Percentiles rank a stretch among this genome's conserved stretches.
These are phyloP conservation scores for Zygothrica quintamaculata DNA, from an alignment of 2,888 invertebrate genomes.

Conservation along the genomic window DNA sequence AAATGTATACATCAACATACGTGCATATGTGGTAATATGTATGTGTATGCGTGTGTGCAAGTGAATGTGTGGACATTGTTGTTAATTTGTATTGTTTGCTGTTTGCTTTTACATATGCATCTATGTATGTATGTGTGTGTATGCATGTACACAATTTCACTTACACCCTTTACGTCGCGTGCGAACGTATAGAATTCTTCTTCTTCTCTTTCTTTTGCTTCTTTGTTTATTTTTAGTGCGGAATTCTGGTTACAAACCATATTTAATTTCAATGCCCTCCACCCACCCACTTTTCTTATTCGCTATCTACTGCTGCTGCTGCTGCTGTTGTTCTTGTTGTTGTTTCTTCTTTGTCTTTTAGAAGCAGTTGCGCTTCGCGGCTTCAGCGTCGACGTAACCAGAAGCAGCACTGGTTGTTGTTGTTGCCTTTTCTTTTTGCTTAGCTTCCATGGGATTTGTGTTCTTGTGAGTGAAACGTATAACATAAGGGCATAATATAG, in stretches of 20 bases:
- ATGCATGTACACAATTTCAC: constrained; percentile 4
- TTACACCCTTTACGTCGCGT: constrained; percentile 45
- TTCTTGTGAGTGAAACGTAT: constrained; percentile 13
- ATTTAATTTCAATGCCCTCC: constrained; percentile 63
- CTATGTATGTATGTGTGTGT: neutral
- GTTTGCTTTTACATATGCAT: constrained; percentile 6
- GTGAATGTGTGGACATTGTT: neutral
- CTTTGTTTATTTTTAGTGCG: constrained; percentile 68
- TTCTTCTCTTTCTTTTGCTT: constrained; percentile 18
- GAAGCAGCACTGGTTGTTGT: constrained; percentile 22
- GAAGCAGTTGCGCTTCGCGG: constrained; percentile 55
- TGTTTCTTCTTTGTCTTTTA: constrained; percentile 50
- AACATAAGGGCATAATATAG: neutral
- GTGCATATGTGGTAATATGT: constrained; percentile 1
- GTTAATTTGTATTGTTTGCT: neutral
- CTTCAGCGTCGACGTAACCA: constrained; percentile 11
- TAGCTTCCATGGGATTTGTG: constrained; percentile 21
- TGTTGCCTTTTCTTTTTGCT: neutral
- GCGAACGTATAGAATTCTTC: constrained; percentile 23
- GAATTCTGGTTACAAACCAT: constrained; percentile 68
- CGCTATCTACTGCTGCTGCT: constrained; percentile 12
- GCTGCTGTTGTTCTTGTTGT: too few relatives aligned
- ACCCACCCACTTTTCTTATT: neutral
- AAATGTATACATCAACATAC: neutral
- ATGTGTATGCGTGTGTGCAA: neutral